Percentiles rank a stretch among this genome's conserved stretches.
Conservation (phyloP, 2,797 vertebrate species). For the Heterohyrax brucei region DNA sequence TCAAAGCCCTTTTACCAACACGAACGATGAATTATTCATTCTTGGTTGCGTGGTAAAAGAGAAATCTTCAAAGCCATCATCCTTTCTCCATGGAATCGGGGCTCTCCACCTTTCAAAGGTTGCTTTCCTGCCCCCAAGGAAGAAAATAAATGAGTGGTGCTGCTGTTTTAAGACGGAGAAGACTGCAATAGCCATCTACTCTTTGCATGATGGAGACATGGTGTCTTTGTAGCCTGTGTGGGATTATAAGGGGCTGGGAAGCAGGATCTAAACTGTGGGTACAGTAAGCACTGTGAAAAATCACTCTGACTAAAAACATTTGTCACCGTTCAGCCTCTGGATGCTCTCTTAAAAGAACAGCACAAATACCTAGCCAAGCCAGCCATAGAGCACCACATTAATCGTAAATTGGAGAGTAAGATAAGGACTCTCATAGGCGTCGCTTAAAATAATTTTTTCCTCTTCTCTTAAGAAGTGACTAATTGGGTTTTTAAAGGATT, state of each 20-base stretch:
- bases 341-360: constrained; percentile 70
- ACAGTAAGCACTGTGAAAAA: constrained; percentile 87
- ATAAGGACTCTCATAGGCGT: background rate
- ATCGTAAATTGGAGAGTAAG: background rate
- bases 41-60: constrained; percentile 67
- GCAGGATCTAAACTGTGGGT: constrained; percentile 83
- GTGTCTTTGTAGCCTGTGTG: constrained; percentile 73
- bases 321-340: constrained; percentile 82
- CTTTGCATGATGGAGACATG: constrained; percentile 63
- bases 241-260: constrained; percentile 75
- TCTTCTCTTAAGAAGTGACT: constrained; percentile 39
- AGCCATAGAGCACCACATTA: background rate
- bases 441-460: background rate
- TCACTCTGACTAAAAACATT: constrained; percentile 62
- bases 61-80: constrained; percentile 81
- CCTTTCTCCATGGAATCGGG: constrained; percentile 65
- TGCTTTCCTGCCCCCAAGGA: constrained; percentile 66
- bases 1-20: constrained; percentile 83
- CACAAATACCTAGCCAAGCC: background rate
- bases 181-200: constrained; percentile 38
- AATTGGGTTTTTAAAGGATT: background rate
- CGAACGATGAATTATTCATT: constrained; percentile 83
- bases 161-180: constrained; percentile 54
- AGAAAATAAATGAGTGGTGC: constrained; percentile 35
- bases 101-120: constrained; percentile 74